These are phyloP conservation scores for Suillia variegata DNA, from an alignment of 2,888 invertebrate species.

Conservation along the genomic window DNA sequence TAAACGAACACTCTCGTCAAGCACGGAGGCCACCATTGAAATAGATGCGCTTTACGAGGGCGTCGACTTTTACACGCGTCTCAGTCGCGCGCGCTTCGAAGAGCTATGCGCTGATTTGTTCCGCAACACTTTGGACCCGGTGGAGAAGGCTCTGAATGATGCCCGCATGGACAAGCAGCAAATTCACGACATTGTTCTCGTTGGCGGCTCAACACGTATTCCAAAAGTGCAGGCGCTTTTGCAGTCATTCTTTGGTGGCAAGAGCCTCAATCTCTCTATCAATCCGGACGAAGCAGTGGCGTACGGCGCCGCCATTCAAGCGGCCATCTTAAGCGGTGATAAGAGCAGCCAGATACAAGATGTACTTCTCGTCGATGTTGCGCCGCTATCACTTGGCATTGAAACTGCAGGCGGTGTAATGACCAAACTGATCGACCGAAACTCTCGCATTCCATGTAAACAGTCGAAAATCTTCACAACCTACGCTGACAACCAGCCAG, in stretches of 20 bases:
- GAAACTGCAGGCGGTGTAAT: conserved; percentile 83
- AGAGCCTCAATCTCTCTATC: conserved; percentile 73
- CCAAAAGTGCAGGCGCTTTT: conserved; percentile 78
- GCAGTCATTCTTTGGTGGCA: conserved; percentile 77
- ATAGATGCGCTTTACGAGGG: conserved; percentile 77
- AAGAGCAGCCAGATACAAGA: conserved; percentile 77
- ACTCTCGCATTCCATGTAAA: conserved; percentile 73
- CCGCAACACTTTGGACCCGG: conserved; percentile 74
- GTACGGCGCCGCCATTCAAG: conserved; percentile 76
- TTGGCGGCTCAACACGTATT: conserved; percentile 81
- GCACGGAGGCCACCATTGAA: conserved; percentile 76
- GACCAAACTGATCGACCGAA: conserved; percentile 76
- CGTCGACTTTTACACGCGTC: conserved; percentile 72
- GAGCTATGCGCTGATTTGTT: conserved; percentile 75
- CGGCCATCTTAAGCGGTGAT: conserved; percentile 72
- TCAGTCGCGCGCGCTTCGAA: conserved; percentile 76
- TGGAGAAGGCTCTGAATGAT: conserved; percentile 78
- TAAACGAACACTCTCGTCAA: conserved; percentile 78
- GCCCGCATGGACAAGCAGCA: conserved; percentile 78
- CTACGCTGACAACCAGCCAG: conserved; percentile 80
- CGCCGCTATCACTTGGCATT: conserved; percentile 73
- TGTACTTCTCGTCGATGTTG: conserved; percentile 71
- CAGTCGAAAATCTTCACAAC: conserved; percentile 78
- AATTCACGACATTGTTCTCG: conserved; percentile 80
- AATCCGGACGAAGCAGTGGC: conserved; percentile 83